These are phyloP conservation scores for Murina feae DNA, from an alignment of 2,113 vertebrate genomes.

Conservation along the genomic window DNA sequence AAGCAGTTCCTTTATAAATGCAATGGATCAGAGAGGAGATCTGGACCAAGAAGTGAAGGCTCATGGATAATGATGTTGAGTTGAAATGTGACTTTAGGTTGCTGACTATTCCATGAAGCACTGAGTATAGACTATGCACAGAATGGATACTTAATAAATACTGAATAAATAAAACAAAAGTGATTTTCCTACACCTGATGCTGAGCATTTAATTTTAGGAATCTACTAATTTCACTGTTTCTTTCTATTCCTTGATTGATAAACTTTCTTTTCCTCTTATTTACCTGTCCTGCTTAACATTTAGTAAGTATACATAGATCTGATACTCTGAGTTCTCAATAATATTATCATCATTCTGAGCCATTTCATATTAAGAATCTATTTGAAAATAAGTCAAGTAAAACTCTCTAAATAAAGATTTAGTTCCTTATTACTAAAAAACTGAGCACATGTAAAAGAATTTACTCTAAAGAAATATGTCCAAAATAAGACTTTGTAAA, in stretches of 20 bases:
- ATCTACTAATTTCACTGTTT: neutral
- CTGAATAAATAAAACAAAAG: neutral
- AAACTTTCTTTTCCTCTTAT: neutral
- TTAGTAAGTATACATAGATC: neutral
- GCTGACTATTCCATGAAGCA: neutral
- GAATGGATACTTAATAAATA: neutral
- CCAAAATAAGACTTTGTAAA: conserved; percentile 34
- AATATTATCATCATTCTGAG: neutral
- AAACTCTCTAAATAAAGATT: conserved; percentile 40
- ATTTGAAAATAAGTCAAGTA: conserved; percentile 34
- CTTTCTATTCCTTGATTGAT: neutral
- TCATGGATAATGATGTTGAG: neutral
- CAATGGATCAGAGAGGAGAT: neutral
- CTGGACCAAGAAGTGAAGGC: neutral
- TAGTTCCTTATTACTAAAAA: neutral
- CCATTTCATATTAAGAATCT: neutral
- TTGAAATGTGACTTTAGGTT: neutral
- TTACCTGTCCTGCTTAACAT: neutral
- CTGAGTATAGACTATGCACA: neutral
- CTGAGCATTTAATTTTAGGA: neutral
- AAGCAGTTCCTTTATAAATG: neutral
- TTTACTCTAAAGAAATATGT: conserved; percentile 24
- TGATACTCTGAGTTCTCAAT: neutral
- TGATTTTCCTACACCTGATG: neutral
- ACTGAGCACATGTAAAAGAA: conserved; percentile 9